Base-by-base conservation (phyloP, 2,888 invertebrate genomes). In the Amiota mariae region DNA sequence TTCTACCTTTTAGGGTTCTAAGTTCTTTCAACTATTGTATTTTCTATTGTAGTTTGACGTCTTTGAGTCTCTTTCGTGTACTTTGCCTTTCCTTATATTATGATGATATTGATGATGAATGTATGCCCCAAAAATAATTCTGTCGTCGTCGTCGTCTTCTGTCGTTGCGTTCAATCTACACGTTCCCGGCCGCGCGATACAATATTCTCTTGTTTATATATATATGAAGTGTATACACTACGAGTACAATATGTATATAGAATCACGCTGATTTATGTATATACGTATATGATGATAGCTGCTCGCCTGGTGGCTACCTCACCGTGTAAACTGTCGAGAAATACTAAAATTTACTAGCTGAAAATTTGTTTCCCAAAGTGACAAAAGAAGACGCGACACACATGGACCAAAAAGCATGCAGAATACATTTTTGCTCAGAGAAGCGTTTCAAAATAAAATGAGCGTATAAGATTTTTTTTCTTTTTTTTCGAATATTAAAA, bases 41-140 rank as follows among this genome's bases (percentile, higher is more conserved):
- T 36, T 36, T 36, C 36, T 36, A 24, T 24, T 24, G 24, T 24
- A 6, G 36, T 36, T 36, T n/a, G 54, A 51, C 12, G 54, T n/a
- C 4, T 8, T 8, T 18, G 1, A 20, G 18, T 59, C 18, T 59
- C 20, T 20, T 59, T 11, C 11, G n/a, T 11, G 11, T 20, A 15
- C 12, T 59, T 59, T 54, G n/a, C 12, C 46, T 47, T 63, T 24
- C 9, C 15, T 48, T 48, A 36, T 6, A 6, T 36, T 36, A 36
- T 36, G 36, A 36, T 36, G 8, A 36, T 36, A 36, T 36, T 46
- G 24, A 24, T 46, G 13, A 68, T 68, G 67, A 68, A 54, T 68
- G 54, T 66, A 57, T 12, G 47, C 8, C 77, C 79, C 79, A 77
- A 84, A 86, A 81, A 82, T 85, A 85, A 78, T 54, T 49, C 61